A percentile compares a stretch with the other conserved stretches of the same genome.
Evolutionary conservation across 2,888 invertebrate species (phyloP).

Genomic region (Lithophane ornitopus): DNA sequence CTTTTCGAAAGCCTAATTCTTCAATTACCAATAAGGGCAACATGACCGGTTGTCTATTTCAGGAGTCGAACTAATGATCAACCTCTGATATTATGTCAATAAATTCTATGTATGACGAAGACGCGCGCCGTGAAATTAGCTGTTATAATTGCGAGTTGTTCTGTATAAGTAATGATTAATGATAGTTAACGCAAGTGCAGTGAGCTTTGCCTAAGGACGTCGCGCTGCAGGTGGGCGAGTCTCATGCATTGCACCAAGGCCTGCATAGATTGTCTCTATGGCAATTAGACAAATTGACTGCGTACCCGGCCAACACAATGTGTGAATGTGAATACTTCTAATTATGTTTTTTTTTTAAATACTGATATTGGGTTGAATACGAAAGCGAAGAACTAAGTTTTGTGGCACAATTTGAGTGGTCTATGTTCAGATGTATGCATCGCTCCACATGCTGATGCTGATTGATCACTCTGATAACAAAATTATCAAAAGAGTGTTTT

Average conservation of each 20-base stretch:
- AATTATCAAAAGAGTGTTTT: not conserved
- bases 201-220: slow-evolving; percentile 74
- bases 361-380: not conserved
- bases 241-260: slow-evolving; percentile 70
- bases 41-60: not conserved
- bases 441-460: not conserved
- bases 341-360: slow-evolving; percentile 14
- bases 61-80: not conserved
- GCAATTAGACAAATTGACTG: slow-evolving; percentile 45
- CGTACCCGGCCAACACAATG: not conserved
- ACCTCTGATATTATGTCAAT: not conserved
- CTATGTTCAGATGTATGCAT: not conserved
- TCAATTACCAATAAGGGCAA: not conserved
- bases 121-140: slow-evolving; percentile 47
- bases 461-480: not conserved
- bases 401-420: not conserved
- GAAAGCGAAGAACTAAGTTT: not conserved
- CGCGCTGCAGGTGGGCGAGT: slow-evolving; percentile 71
- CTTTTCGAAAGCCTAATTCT: not conserved
- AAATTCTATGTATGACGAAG: not conserved
- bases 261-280: slow-evolving; percentile 51
- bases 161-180: slow-evolving; percentile 67
- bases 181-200: slow-evolving; percentile 73
- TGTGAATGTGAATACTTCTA: slow-evolving; percentile 5
- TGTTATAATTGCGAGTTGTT: slow-evolving; percentile 63